Evolutionary conservation across 2,888 invertebrate genomes (phyloP).

Genomic region (Eudasyphora cyanicolor): DNA sequence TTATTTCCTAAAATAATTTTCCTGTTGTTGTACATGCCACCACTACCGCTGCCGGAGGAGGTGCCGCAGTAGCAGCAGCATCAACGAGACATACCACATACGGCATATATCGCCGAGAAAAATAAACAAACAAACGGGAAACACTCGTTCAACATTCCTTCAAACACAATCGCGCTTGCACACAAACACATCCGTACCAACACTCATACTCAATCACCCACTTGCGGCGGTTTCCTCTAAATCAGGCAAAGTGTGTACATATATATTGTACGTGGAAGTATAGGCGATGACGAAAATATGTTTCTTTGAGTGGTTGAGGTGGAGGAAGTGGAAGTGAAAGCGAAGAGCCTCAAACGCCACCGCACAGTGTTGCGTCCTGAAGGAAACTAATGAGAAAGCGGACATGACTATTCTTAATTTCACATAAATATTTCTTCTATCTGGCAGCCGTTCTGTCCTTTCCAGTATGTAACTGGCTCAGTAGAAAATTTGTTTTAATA

Average conservation of each 20-base stretch:
- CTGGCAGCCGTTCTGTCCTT: too few relatives aligned
- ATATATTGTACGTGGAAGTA: constrained; percentile 36
- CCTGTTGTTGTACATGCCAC: constrained; percentile 20
- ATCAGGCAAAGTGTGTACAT: background rate
- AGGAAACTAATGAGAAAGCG: too few relatives aligned
- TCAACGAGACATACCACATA: constrained; percentile 8
- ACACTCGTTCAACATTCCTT: constrained; percentile 45
- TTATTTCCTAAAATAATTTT: constrained; percentile 49
- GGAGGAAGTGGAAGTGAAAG: background rate
- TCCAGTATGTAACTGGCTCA: too few relatives aligned
- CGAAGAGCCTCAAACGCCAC: background rate
- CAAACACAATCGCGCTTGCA: background rate
- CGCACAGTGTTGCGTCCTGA: background rate
- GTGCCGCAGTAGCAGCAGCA: background rate
- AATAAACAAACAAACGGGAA: constrained; percentile 35
- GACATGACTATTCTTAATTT: too few relatives aligned
- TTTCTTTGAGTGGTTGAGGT: constrained; percentile 12
- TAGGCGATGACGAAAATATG: constrained; percentile 26
- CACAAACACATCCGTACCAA: constrained; percentile 10
- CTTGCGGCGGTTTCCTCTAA: background rate
- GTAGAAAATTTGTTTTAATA: too few relatives aligned
- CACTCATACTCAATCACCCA: background rate
- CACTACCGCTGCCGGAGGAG: background rate
- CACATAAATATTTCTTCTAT: too few relatives aligned
- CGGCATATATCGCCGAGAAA: constrained; percentile 38